Base-by-base conservation (phyloP, 2,113 vertebrate genomes). In the Pseudonaja textilis region DNA sequence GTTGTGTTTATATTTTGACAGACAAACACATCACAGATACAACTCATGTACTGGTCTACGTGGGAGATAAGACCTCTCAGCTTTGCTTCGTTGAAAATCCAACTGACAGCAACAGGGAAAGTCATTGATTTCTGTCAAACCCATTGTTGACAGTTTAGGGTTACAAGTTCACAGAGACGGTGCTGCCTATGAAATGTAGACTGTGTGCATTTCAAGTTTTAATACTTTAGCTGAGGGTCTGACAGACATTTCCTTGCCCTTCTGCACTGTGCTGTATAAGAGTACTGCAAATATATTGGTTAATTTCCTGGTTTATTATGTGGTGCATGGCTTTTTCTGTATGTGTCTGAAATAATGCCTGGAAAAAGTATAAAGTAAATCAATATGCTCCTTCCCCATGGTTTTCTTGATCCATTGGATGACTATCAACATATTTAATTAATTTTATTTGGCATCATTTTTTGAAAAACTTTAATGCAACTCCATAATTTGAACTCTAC, bases 21-120 rank as follows among this genome's bases (percentile, higher is more conserved):
- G 95, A 96, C 92, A 96, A 92, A 95, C 93, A 69, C 94, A 96
- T 97, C 95, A 89, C 93, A 96, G 91, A 91, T 90, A 47, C 94
- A 95, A 94, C 95, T 96, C 95, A 93, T 92, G 95, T 90, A 87
- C 96, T 97, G 96, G 97, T 97, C 96, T 97, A 95, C 93, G 96
- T 95, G 95, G 92, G 89, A 96, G 96, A 95, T 95, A 95, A 96
- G 86, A 69, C 93, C 0, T 90, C 93, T 95, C 26, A 89, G 95
- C 96, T 95, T 97, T 95, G 94, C 94, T 96, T 96, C 91, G 92
- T 92, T 92, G 90, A 94, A 95, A 96, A 85, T 50, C 94, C 94
- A 96, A 81, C 91, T 94, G 93, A 94, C 88, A 97, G 90, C 20
- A 12, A 87, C 90, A 94, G 93, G 94, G 94, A 91, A 86, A 87